Evolutionary conservation across 2,888 invertebrate species (phyloP), one percentile per base, ranked within the genome.

Genomic region (Ectemnius lituratus): DNA sequence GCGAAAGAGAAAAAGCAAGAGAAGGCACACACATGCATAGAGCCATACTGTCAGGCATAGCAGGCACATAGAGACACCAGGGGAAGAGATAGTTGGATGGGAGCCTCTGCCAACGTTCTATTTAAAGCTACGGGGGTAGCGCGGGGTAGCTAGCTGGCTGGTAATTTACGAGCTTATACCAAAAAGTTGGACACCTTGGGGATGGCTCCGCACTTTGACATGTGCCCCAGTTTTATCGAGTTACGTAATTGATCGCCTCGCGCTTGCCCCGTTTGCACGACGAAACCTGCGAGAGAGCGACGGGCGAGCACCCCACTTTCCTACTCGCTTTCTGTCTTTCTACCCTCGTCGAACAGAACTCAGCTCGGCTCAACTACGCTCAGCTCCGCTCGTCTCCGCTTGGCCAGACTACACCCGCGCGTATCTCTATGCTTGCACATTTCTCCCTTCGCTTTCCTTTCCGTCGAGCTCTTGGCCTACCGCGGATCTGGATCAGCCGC

Each of bases 141-240:
- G 37, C 37, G 37, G 37, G 76, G 75, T 79, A 82, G 81, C 82
- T 83, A 80, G 85, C 84, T 84, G 79, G 82, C 81, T 80, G 82
- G 86, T 90, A 90, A 90, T 90, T 90, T 90, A 90, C 88, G 89
- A 89, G 89, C 86, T 86, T 86, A 84, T 84, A 84, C 83, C 80
- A 85, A 86, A 88, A 85, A 84, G 85, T 88, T 88, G 86, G 87
- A 88, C 88, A 88, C 87, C 87, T 88, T 85, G 84, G 86, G 85
- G 86, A 88, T 87, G 85, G 86, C 85, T 86, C 85, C 83, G 88
- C 87, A 85, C 87, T 89, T 89, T 89, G 89, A 90, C 89, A 88
- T 86, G 86, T 86, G 89, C 89, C 90, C 90, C 84, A 90, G 82
- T 90, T 90, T 88, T 85, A 87, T 86, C 86, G 82, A 83, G 86